Evolutionary conservation across 1,140 invertebrate species (phyloP).

Genomic region (Papilio helenus): DNA sequence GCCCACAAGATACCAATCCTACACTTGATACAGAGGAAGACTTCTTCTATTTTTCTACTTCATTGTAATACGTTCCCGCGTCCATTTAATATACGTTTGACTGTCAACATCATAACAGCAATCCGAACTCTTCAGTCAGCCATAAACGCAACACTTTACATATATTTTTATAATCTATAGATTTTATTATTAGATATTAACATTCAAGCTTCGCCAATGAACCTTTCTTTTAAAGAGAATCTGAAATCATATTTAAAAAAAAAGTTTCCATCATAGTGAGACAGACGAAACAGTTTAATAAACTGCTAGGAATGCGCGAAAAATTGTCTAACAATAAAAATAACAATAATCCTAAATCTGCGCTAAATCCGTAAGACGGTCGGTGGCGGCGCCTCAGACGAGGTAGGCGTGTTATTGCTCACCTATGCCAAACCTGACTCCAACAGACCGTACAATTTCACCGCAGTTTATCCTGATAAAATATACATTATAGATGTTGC

Average conservation of each 20-base stretch:
- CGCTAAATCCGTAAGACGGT: slow-evolving; percentile 27
- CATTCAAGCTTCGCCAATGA: no score
- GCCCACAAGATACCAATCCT: background rate
- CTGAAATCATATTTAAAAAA: no score
- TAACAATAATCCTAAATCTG: slow-evolving; percentile 5
- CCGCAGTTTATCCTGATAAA: slow-evolving; percentile 47
- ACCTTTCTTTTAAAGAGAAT: no score
- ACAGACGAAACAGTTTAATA: background rate
- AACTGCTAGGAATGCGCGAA: slow-evolving; percentile 17
- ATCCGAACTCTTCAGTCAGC: background rate
- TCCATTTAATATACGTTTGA: background rate
- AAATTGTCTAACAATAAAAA: slow-evolving; percentile 25
- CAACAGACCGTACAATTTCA: slow-evolving; percentile 54
- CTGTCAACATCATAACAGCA: background rate
- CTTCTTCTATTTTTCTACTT: background rate
- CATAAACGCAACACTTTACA: no score
- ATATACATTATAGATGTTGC: slow-evolving; percentile 50
- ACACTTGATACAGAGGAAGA: background rate
- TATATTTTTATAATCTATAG: no score
- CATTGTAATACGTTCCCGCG: background rate
- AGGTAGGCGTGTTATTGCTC: slow-evolving; percentile 64
- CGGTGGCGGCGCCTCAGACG: slow-evolving; percentile 24
- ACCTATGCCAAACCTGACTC: slow-evolving; percentile 55
- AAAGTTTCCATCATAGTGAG: background rate
- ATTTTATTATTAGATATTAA: no score